Evolutionary conservation across 1,140 invertebrate species (phyloP).

Genomic region (Pachyrhynchus sulphureomaculatus): DNA sequence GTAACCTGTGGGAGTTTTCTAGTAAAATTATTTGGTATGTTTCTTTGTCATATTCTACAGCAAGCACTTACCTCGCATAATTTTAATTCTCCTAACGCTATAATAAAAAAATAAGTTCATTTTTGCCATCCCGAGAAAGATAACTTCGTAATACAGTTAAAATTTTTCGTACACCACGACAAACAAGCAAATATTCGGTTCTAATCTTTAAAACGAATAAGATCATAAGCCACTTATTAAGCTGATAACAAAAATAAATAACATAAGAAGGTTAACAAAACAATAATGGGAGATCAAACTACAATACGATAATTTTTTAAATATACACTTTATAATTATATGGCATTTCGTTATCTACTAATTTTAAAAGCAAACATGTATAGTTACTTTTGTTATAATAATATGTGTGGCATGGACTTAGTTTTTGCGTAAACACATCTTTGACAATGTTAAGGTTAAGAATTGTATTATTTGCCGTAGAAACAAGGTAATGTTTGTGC

Average conservation of each 20-base stretch:
- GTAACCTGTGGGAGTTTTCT: no score
- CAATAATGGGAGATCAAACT: conserved; percentile 26
- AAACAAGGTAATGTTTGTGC: conserved; percentile 9
- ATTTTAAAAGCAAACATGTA: conserved; percentile 24
- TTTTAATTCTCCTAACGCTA: no score
- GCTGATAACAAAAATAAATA: conserved; percentile 27
- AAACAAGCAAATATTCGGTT: background rate
- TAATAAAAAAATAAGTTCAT: no score
- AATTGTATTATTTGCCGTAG: background rate
- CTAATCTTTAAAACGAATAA: conserved; percentile 19
- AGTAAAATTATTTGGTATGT: no score
- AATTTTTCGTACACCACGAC: background rate
- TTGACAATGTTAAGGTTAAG: conserved; percentile 2
- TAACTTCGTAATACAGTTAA: no score
- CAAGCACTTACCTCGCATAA: no score
- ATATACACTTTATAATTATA: conserved; percentile 23
- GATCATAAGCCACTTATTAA: conserved; percentile 22
- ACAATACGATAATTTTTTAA: conserved; percentile 29
- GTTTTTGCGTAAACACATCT: background rate
- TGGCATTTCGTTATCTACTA: conserved; percentile 15
- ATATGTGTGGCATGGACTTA: conserved; percentile 3
- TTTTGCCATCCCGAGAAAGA: no score
- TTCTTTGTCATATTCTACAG: no score
- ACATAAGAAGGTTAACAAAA: conserved; percentile 24
- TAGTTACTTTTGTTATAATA: conserved; percentile 28